phyloP scores from a whole-genome alignment of 1,140 invertebrate species.

The Caenorhabditis briggsae region DNA sequence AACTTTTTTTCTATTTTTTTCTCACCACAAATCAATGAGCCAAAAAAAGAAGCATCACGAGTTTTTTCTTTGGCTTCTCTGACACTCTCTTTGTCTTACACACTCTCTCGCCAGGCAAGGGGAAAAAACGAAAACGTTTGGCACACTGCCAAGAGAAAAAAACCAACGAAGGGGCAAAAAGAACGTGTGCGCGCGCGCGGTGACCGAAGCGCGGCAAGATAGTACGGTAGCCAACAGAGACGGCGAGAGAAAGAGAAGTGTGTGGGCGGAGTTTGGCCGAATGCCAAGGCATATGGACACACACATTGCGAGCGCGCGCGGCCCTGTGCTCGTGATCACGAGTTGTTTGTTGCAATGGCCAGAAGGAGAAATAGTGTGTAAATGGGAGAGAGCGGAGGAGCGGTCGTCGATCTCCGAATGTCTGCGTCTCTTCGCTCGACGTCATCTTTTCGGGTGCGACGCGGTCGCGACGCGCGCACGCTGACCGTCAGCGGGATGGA shows the following conservation, averaged over 20 bases:
- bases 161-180: background rate
- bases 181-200: background rate
- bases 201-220: background rate
- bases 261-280: slow-evolving; percentile 33
- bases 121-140: background rate
- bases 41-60: background rate
- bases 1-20: background rate
- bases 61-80: background rate
- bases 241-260: background rate
- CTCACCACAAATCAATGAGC: background rate
- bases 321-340: slow-evolving; percentile 1
- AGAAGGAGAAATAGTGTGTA: background rate
- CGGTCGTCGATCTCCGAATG: background rate
- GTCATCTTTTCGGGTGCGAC: background rate
- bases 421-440: background rate
- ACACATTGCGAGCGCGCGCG: too few relatives aligned
- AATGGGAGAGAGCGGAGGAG: slow-evolving; percentile 22
- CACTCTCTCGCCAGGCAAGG: background rate
- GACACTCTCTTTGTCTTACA: background rate
- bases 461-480: background rate
- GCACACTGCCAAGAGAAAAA: slow-evolving; percentile 44
- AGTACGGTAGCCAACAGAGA: background rate
- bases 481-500: background rate
- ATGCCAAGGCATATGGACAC: slow-evolving; percentile 39
- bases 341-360: slow-evolving; percentile 36